Conservation (phyloP, 2,797 vertebrate species). For the Zalophus californianus region DNA sequence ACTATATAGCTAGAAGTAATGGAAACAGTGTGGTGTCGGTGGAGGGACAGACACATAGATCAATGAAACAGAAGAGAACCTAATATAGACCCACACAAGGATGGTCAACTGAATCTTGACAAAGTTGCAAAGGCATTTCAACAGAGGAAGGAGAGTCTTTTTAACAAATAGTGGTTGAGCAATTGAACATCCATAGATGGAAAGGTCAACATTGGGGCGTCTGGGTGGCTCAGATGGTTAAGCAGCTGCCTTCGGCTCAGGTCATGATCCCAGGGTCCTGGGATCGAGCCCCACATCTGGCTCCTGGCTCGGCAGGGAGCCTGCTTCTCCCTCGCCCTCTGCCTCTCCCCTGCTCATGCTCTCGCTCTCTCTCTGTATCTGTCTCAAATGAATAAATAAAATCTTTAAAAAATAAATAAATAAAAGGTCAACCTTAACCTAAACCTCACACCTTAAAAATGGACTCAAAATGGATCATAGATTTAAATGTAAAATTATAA, state of each 20-base stretch:
- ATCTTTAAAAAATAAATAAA: too few species aligned
- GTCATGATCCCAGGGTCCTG: too few species aligned
- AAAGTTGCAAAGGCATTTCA: neutral
- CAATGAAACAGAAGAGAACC: neutral
- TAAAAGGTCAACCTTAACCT: neutral
- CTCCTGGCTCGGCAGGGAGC: too few species aligned
- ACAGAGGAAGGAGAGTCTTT: neutral
- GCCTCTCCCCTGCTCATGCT: too few species aligned
- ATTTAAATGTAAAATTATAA: conserved; percentile 33
- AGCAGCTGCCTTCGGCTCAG: too few species aligned
- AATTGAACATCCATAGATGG: neutral
- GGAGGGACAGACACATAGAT: neutral
- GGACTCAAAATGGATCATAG: neutral
- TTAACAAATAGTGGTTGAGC: neutral
- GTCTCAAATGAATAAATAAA: too few species aligned
- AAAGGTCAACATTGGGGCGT: neutral
- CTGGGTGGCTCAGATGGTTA: too few species aligned
- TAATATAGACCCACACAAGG: neutral
- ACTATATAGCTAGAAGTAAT: neutral
- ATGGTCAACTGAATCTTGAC: neutral
- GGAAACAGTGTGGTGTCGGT: neutral
- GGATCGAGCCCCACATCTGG: too few species aligned
- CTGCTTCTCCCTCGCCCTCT: too few species aligned
- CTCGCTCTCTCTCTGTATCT: too few species aligned
- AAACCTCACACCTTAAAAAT: neutral